Conservation (phyloP, 2,113 vertebrate genomes). For the Semnopithecus entellus region DNA sequence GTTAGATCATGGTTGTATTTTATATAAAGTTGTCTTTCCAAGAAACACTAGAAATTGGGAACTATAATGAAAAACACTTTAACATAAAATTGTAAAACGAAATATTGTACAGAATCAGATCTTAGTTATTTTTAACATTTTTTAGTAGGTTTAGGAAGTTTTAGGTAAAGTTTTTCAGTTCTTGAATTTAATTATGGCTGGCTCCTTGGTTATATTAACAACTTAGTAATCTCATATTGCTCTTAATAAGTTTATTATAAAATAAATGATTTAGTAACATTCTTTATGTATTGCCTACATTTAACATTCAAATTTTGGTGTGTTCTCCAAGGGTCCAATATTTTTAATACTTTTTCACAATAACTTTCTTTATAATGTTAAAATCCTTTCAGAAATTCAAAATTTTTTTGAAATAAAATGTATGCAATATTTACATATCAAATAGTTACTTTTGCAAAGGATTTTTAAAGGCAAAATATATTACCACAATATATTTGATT, state of each 20-base stretch:
- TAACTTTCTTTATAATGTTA: background rate
- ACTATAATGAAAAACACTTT: background rate
- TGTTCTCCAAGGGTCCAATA: background rate
- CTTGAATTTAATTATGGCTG: background rate
- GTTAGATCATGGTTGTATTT: background rate
- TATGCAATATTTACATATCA: slow-evolving; percentile 63
- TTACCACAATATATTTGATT: slow-evolving; percentile 72
- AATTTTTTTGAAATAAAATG: slow-evolving; percentile 61
- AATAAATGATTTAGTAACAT: background rate
- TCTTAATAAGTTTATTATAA: slow-evolving; percentile 31
- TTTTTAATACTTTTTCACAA: slow-evolving; percentile 32
- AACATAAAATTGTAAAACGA: slow-evolving; percentile 23
- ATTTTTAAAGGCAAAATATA: slow-evolving; percentile 64
- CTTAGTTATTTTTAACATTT: background rate
- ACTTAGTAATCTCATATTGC: background rate
- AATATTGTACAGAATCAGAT: background rate
- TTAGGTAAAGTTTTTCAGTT: slow-evolving; percentile 10
- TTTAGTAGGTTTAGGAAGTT: slow-evolving; percentile 30
- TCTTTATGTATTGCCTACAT: background rate
- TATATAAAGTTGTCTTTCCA: slow-evolving; percentile 2
- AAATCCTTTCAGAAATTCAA: slow-evolving; percentile 17
- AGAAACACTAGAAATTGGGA: background rate
- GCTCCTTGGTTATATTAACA: background rate
- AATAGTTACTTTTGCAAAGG: slow-evolving; percentile 70
- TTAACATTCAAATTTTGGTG: slow-evolving; percentile 42